Conservation (phyloP, 2,797 vertebrate species). For the Scolopax bukidnonensis region DNA sequence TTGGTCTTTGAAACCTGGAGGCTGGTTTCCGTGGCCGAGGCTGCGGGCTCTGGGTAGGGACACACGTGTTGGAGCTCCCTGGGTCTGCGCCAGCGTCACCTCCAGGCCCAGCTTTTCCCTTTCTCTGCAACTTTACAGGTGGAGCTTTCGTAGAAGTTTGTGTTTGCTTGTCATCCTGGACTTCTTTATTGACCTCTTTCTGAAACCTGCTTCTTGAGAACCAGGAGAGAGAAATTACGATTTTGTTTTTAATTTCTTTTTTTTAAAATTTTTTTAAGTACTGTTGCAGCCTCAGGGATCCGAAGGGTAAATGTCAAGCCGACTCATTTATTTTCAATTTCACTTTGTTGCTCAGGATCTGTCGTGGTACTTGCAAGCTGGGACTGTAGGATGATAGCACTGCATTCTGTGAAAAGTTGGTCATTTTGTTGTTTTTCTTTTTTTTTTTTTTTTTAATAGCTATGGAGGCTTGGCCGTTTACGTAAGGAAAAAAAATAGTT, state of each 20-base stretch:
- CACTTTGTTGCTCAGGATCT: neutral
- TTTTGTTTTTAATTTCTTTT: neutral
- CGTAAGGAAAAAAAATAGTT: neutral
- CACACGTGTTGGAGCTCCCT: neutral
- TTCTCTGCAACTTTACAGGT: neutral
- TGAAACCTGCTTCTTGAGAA: neutral
- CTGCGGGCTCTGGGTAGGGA: neutral
- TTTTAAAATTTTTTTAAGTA: neutral
- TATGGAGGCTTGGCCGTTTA: neutral
- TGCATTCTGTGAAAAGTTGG: neutral
- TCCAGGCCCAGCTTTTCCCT: neutral
- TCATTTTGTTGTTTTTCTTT: no score
- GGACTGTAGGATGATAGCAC: neutral
- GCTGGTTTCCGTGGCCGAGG: neutral
- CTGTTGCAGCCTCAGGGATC: neutral
- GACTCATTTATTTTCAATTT: neutral
- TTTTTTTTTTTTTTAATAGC: neutral
- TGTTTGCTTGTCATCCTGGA: neutral
- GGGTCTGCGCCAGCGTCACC: rapidly evolving
- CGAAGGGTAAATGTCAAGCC: neutral
- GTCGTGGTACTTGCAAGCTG: neutral
- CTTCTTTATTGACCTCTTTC: neutral
- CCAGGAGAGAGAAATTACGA: neutral
- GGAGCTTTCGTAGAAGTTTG: neutral
- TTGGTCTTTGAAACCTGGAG: neutral